Base-by-base conservation (phyloP, 2,113 vertebrate species). In the Paramisgurnus dabryanus region DNA sequence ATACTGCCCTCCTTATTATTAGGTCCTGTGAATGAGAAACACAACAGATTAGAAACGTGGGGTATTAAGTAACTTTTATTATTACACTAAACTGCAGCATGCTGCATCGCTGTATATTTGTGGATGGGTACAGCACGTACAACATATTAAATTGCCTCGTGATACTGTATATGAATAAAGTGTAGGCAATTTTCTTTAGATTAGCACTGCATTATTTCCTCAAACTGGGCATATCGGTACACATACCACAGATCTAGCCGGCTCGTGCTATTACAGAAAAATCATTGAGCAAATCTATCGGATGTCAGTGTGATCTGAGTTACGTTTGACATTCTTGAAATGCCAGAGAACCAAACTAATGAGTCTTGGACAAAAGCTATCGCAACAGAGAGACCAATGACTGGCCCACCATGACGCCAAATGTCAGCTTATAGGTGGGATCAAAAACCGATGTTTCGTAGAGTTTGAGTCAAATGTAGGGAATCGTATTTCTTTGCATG, bases 271-370 rank as follows among this genome's bases (percentile, higher is more conserved):
- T 80, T 86, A 88, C 89, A 84, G 90, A 80, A 89, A 86, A 89
- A 91, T 92, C 88, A 88, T 86, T 85, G 84, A 88, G 86, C 83
- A 87, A 89, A 89, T 88, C 75, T 91, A 87, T 88, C 78, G 85
- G 85, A 86, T 85, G 84, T 79, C 83, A 88, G 86, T 72, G 74
- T 83, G 76, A 83, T 90, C 67, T 88, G 88, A 87, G 87, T 85
- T 87, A 79, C 69, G 84, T 88, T 85, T 91, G 90, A 92, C 91
- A 92, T 91, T 91, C 89, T 82, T 81, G 81, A 93, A 93, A 92
- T 90, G 91, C 88, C 90, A 91, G 85, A 65, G 90, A 90, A 90
- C 85, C 87, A 89, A 85, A 70, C 76, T 84, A 85, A 88, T 87
- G 74, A 80, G 76, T 34, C 63, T 79, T 63, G 81, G 61, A 76